These are phyloP conservation scores for Poecile atricapillus DNA, from an alignment of 2,113 vertebrate genomes.

Conservation along the genomic window DNA sequence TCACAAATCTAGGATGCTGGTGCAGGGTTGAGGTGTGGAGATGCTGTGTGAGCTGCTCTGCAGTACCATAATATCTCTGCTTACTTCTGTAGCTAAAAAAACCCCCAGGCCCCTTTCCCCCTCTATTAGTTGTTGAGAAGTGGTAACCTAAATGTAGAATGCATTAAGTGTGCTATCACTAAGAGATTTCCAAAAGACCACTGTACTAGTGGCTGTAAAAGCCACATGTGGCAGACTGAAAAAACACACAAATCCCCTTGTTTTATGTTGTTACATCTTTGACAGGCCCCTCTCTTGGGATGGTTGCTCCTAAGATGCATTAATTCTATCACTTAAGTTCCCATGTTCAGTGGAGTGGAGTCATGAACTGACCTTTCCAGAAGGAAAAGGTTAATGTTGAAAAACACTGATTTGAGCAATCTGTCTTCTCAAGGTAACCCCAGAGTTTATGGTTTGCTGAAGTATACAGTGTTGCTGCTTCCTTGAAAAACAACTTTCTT, in stretches of 20 bases:
- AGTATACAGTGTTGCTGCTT: background rate
- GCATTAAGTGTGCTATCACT: background rate
- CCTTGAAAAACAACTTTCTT: conserved; percentile 1
- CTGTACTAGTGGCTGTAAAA: background rate
- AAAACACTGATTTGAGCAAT: conserved; percentile 4
- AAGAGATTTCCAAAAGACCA: background rate
- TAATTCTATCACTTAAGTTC: conserved; percentile 17
- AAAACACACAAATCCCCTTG: background rate
- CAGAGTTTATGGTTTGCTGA: conserved; percentile 27
- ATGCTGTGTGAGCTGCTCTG: background rate
- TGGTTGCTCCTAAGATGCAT: background rate
- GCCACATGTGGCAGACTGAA: background rate
- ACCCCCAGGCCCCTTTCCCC: background rate
- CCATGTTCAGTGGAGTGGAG: background rate
- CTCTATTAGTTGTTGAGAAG: background rate
- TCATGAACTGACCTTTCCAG: conserved; percentile 12
- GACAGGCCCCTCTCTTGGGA: background rate
- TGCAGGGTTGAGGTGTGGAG: background rate
- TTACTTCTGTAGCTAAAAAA: background rate
- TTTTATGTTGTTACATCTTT: conserved; percentile 1
- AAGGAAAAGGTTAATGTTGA: conserved; percentile 16
- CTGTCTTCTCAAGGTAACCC: background rate
- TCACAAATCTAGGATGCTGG: background rate
- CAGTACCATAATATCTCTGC: background rate
- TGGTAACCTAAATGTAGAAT: background rate